phyloP scores from a whole-genome alignment of 2,113 vertebrate genomes.

The Rhabdornis inornatus region DNA sequence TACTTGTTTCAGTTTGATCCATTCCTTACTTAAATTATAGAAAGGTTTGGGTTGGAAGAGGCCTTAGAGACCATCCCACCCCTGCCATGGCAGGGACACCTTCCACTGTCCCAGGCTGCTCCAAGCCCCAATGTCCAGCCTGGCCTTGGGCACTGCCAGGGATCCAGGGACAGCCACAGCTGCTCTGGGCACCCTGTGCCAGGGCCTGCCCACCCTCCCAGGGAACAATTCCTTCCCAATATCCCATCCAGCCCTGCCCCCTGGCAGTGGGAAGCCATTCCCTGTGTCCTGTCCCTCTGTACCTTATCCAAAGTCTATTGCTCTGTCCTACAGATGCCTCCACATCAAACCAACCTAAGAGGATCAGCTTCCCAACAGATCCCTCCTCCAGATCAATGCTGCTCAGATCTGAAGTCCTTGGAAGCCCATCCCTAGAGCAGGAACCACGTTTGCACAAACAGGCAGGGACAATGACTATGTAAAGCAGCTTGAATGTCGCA shows the following conservation, averaged over 20 bases:
- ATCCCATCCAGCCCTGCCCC: background rate
- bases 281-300: background rate
- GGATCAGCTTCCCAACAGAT: background rate
- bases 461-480: background rate
- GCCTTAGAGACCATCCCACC: background rate
- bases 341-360: background rate
- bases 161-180: background rate
- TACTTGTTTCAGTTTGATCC: background rate
- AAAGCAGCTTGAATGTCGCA: background rate
- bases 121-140: rapidly evolving
- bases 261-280: background rate
- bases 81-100: background rate
- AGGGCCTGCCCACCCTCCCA: rapidly evolving
- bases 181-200: background rate
- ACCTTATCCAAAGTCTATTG: background rate
- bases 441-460: background rate
- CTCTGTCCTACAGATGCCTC: background rate
- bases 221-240: background rate
- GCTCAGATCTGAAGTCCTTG: background rate
- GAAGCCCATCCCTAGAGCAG: background rate
- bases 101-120: rapidly evolving
- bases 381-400: background rate
- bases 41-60: background rate
- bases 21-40: background rate
- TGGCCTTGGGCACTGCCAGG: background rate